Conservation (phyloP, 2,113 vertebrate genomes). For the Dromiciops gliroides region DNA sequence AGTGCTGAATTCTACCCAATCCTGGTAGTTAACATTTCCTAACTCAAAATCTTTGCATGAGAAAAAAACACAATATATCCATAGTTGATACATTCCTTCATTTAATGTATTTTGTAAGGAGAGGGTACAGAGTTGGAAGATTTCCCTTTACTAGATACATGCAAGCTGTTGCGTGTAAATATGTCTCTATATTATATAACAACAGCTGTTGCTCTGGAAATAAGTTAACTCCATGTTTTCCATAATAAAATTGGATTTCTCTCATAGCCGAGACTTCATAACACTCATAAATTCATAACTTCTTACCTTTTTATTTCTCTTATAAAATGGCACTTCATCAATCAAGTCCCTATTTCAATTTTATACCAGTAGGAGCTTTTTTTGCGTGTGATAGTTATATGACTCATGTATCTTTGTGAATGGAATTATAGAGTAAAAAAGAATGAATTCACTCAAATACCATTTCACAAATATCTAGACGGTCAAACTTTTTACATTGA, state of each 20-base stretch:
- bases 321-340: neutral
- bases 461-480: neutral
- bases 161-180: constrained; percentile 56
- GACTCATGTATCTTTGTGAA: neutral
- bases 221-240: constrained; percentile 43
- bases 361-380: neutral
- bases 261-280: neutral
- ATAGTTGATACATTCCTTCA: neutral
- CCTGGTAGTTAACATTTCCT: neutral
- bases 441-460: neutral
- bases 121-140: constrained; percentile 48
- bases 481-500: neutral
- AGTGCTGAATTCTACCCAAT: neutral
- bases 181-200: constrained; percentile 1
- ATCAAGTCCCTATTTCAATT: neutral
- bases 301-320: neutral
- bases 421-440: neutral
- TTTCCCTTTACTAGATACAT: constrained; percentile 50
- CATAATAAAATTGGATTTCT: neutral
- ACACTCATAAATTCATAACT: neutral
- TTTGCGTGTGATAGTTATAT: neutral
- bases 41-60: constrained; percentile 46
- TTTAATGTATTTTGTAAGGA: constrained; percentile 50
- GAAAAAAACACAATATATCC: constrained; percentile 55
- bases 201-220: constrained; percentile 65